Evolutionary conservation across 2,797 vertebrate genomes (phyloP).

Genomic region (Aeoliscus strigatus): DNA sequence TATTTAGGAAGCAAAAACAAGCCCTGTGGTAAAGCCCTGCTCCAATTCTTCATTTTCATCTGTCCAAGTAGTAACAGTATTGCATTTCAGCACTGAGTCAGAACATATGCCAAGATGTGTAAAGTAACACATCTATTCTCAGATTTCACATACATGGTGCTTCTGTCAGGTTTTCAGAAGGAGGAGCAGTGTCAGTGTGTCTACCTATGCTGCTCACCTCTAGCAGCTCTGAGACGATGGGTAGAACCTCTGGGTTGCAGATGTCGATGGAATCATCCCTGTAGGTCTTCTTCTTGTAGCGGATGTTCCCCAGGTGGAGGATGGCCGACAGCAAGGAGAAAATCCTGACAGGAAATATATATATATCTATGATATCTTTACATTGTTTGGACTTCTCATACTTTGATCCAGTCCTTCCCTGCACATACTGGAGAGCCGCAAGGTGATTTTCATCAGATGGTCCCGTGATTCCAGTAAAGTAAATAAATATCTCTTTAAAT

Average conservation of each 20-base stretch:
- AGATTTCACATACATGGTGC: background rate
- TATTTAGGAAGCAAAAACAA: constrained; percentile 37
- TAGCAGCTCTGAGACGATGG: constrained; percentile 85
- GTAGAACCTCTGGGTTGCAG: constrained; percentile 87
- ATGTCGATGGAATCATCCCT: constrained; percentile 93
- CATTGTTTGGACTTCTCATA: no score
- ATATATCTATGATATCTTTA: no score
- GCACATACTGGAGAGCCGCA: no score
- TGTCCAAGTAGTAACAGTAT: no score
- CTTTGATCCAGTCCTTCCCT: no score
- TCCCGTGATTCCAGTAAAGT: no score
- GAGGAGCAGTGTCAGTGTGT: no score
- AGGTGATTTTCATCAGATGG: no score
- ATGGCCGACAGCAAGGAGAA: constrained; percentile 90
- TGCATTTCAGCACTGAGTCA: no score
- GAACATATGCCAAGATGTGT: no score
- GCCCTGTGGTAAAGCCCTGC: constrained; percentile 32
- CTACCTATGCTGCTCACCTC: constrained; percentile 76
- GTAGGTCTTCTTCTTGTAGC: constrained; percentile 94
- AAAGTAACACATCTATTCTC: no score
- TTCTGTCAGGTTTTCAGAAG: background rate
- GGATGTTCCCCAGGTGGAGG: constrained; percentile 90
- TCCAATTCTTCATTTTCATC: background rate
- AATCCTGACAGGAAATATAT: constrained; percentile 70
- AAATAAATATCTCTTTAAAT: no score